Evolutionary conservation across 2,888 invertebrate genomes (phyloP).

Genomic region (Gymnosoma rotundatum): DNA sequence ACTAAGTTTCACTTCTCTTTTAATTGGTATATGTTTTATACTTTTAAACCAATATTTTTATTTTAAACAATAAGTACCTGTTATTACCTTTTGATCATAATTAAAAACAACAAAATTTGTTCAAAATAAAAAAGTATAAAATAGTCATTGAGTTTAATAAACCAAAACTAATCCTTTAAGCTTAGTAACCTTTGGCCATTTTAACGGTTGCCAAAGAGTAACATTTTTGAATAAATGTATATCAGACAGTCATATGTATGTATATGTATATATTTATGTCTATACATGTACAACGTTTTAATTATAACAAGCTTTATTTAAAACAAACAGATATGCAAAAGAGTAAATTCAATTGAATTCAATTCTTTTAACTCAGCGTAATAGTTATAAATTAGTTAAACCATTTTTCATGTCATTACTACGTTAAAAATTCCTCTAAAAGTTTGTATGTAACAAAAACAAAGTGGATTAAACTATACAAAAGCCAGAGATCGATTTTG

Average conservation of each 20-base stretch:
- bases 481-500: too few species aligned
- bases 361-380: too few species aligned
- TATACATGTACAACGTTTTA: neutral
- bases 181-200: constrained; percentile 68
- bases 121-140: constrained; percentile 1
- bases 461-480: too few species aligned
- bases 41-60: too few species aligned
- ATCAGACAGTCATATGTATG: neutral
- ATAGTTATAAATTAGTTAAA: too few species aligned
- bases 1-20: too few species aligned
- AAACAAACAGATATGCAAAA: constrained; percentile 6
- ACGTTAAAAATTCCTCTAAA: too few species aligned
- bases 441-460: too few species aligned
- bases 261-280: neutral
- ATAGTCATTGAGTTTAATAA: constrained; percentile 56
- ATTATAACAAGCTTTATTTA: neutral
- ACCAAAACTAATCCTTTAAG: constrained; percentile 58
- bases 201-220: constrained; percentile 51
- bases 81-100: neutral
- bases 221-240: constrained; percentile 61
- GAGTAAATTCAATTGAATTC: neutral
- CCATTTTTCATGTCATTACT: too few species aligned
- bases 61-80: neutral
- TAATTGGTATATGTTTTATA: too few species aligned
- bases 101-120: constrained; percentile 11